Conservation (phyloP, 1,140 invertebrate species). For the Palaemon carinicauda region DNA sequence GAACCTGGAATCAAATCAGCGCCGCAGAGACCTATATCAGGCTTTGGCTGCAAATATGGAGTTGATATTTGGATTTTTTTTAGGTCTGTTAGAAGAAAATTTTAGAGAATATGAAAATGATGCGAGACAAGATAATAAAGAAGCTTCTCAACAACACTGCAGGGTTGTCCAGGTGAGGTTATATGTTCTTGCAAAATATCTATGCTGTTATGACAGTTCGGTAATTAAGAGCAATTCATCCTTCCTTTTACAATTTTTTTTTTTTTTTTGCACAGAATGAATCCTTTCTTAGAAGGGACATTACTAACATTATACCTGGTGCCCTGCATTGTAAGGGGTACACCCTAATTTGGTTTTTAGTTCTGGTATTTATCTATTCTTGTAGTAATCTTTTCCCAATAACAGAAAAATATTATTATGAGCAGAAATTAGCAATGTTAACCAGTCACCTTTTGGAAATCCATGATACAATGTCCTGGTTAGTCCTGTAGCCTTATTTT, state of each 20-base stretch:
- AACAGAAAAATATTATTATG: no score
- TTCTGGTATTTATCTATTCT: no score
- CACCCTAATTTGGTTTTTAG: no score
- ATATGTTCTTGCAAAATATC: constrained; percentile 60
- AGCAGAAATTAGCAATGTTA: no score
- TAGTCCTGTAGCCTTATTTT: no score
- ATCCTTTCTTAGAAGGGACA: no score
- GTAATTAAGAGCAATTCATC: neutral
- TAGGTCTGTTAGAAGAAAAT: constrained; percentile 80
- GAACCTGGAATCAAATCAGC: constrained; percentile 68
- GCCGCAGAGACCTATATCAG: constrained; percentile 88
- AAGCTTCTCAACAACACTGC: constrained; percentile 75
- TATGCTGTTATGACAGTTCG: neutral
- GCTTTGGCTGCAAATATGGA: constrained; percentile 84
- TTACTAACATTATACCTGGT: no score
- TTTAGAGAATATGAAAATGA: constrained; percentile 67
- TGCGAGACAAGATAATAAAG: constrained; percentile 49
- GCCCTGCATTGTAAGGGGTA: no score
- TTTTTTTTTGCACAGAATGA: neutral
- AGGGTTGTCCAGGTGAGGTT: constrained; percentile 72
- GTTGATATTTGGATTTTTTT: constrained; percentile 85
- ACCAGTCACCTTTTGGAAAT: no score
- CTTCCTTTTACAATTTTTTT: neutral
- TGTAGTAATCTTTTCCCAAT: no score
- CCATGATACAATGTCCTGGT: no score